A percentile compares a stretch with the other conserved stretches of the same genome.
phyloP scores from a whole-genome alignment of 2,113 vertebrate genomes.

The Ctenomys sociabilis region DNA sequence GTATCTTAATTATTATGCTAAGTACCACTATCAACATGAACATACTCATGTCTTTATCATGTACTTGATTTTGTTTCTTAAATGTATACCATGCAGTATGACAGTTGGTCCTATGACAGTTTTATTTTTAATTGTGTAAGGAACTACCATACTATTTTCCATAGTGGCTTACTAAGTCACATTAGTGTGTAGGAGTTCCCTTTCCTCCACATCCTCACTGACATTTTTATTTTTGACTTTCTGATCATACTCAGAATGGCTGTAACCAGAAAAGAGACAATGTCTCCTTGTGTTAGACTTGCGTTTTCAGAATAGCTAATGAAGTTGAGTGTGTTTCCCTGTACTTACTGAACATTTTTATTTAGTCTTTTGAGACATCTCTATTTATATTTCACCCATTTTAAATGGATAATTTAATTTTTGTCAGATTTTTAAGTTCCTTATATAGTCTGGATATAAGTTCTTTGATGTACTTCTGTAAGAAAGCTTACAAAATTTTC shows the following conservation, averaged over 20 bases:
- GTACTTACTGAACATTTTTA: not conserved
- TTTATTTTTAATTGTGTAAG: not conserved
- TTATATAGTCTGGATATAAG: not conserved
- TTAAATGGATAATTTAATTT: not conserved
- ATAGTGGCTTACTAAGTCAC: not conserved
- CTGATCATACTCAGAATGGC: not conserved
- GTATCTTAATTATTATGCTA: not conserved
- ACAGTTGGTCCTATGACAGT: not conserved
- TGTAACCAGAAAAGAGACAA: not conserved
- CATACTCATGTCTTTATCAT: not conserved
- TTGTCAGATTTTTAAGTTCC: not conserved
- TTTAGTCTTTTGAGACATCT: not conserved
- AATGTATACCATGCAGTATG: not conserved
- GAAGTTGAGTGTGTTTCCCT: not conserved
- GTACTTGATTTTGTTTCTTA: not conserved
- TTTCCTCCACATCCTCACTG: not conserved
- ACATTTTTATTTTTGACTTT: not conserved
- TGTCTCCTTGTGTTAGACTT: not conserved
- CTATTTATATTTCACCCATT: not conserved
- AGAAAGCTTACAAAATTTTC: not conserved
- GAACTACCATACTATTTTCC: not conserved
- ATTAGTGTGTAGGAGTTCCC: not conserved
- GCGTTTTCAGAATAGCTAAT: not conserved
- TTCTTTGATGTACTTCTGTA: not conserved
- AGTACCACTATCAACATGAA: not conserved